Base-by-base conservation (phyloP, 2,888 invertebrate species). In the Cartodere bifasciata region DNA sequence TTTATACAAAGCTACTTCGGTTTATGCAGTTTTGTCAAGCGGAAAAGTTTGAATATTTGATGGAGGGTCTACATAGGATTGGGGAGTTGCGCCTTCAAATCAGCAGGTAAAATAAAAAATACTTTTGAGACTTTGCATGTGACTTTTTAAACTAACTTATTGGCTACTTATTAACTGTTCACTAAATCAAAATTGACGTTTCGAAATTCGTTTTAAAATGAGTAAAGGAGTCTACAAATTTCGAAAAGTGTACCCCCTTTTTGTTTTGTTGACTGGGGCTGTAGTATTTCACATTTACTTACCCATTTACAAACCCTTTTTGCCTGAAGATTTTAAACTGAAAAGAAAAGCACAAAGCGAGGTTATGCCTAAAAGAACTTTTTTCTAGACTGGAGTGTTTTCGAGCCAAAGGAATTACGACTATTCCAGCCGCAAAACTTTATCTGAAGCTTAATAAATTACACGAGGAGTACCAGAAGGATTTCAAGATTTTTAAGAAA, bases 11-110 rank as follows among this genome's bases (percentile, higher is more conserved):
- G 41, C 55, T 91, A 27, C 51, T 78, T 1, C 62, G 74, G 2
- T 82, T 86, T 42, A 78, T 83, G 74, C 83, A 83, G 49, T 69
- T 88, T 15, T 70, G 79, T 48, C 62, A 67, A 0, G 48, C 50
- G 5, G 62, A 73, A 36, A 72, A 81, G 37, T 84, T 80, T 57
- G 85, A 86, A 52, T 68, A 72, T 36, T 64, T 86, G 4, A 65
- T 87, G 53, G 87, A 88, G 52, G 75, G 82, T 0, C 47, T 88
- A 15, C 74, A 75, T 48, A 67, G 75, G 44, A 79, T 74, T 49
- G 68, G 69, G 9, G 81, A 84, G 49, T 49, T 86, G 6, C 67
- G 72, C 12, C n/a, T 35, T n/a, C 35, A 32, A 4, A 35, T 32
- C 14, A 26, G 22, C 15, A 35, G 31, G 32, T 35, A 16, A 37